Conservation (phyloP, 2,113 vertebrate genomes). For the Chitala chitala region DNA sequence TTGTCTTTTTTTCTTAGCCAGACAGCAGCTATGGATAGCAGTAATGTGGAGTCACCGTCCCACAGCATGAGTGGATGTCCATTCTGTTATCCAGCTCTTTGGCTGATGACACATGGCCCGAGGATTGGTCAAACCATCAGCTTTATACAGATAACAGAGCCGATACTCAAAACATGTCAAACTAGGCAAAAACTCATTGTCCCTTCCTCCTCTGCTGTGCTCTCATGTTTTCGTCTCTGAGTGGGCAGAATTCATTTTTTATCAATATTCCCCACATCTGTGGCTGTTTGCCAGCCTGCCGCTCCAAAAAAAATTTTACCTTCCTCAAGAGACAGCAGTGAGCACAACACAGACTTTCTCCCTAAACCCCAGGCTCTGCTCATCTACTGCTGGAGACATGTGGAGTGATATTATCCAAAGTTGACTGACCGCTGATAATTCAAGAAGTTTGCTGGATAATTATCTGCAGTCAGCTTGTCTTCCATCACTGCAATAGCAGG, state of each 20-base stretch:
- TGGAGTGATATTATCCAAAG: slow-evolving; percentile 66
- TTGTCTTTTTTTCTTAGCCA: not conserved
- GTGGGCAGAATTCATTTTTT: slow-evolving; percentile 42
- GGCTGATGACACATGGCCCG: not conserved
- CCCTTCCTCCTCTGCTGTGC: not conserved
- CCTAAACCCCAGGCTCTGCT: slow-evolving; percentile 54
- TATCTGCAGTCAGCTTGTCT: slow-evolving; percentile 59
- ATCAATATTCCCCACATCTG: slow-evolving; percentile 47
- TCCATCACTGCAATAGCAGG: slow-evolving; percentile 54
- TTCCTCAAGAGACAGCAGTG: slow-evolving; percentile 48
- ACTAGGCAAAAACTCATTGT: not conserved
- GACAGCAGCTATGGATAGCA: not conserved
- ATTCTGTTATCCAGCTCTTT: slow-evolving; percentile 3
- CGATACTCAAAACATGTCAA: not conserved
- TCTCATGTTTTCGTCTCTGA: slow-evolving; percentile 4
- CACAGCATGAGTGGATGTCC: not conserved
- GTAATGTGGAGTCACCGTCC: not conserved
- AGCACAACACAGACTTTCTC: slow-evolving; percentile 44
- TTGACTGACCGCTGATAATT: slow-evolving; percentile 54
- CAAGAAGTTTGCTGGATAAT: slow-evolving; percentile 48
- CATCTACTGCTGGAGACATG: slow-evolving; percentile 60
- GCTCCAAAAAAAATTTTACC: slow-evolving; percentile 47
- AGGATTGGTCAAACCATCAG: not conserved
- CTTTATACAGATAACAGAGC: not conserved
- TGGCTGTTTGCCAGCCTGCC: slow-evolving; percentile 43